Percentiles rank a stretch among this genome's conserved stretches.
These are phyloP conservation scores for Porites lutea DNA, from an alignment of 64 coral and sea anemone species.

Conservation along the genomic window DNA sequence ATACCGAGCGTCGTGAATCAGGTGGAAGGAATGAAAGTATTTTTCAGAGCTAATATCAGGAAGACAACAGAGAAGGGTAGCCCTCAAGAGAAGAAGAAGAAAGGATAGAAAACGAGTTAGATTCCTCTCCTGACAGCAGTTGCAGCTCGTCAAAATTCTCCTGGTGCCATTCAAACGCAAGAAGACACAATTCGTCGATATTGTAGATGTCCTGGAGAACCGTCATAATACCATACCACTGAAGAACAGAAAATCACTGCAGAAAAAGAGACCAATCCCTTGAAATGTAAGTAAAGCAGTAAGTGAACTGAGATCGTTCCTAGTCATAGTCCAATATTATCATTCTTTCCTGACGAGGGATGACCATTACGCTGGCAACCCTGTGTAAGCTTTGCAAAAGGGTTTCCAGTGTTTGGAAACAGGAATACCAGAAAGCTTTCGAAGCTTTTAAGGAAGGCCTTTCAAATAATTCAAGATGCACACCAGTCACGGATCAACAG, in stretches of 20 bases:
- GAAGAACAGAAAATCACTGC: constrained; percentile 42
- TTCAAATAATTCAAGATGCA: constrained; percentile 21
- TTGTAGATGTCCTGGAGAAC: constrained; percentile 51
- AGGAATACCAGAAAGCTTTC: constrained; percentile 55
- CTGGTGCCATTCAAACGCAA: constrained; percentile 34
- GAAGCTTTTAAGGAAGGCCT: constrained; percentile 68
- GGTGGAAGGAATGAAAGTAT: too few relatives aligned
- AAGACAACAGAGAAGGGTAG: too few relatives aligned
- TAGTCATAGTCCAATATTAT: constrained; percentile 73
- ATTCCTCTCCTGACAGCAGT: too few relatives aligned
- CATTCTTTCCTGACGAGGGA: constrained; percentile 52
- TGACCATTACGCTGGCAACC: constrained; percentile 64
- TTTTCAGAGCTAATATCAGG: too few relatives aligned
- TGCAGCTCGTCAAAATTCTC: too few relatives aligned
- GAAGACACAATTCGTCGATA: constrained; percentile 7
- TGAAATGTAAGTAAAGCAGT: constrained; percentile 18
- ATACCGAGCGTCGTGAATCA: too few relatives aligned
- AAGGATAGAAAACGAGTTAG: too few relatives aligned
- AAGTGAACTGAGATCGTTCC: constrained; percentile 56
- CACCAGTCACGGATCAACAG: not conserved
- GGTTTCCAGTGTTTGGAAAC: constrained; percentile 27
- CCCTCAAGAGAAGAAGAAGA: too few relatives aligned
- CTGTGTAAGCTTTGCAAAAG: constrained; percentile 65
- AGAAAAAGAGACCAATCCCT: constrained; percentile 13
- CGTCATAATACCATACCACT: constrained; percentile 44